Percentiles rank a stretch among this genome's conserved stretches.
Evolutionary conservation across 2,888 invertebrate genomes (phyloP).

Genomic region (Patella caerulea): DNA sequence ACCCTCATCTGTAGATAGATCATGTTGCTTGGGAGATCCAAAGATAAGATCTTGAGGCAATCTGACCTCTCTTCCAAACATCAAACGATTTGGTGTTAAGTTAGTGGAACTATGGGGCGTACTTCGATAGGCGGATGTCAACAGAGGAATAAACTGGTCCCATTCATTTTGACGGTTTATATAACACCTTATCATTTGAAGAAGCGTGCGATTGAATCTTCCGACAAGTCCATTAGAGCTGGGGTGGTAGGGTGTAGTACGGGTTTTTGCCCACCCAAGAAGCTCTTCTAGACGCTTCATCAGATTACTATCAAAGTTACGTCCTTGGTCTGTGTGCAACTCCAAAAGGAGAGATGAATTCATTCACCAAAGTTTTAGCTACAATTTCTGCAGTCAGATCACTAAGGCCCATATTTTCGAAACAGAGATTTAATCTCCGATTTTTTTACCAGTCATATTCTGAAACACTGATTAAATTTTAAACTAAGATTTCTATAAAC

Average conservation of each 20-base stretch:
- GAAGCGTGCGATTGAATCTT: constrained; percentile 32
- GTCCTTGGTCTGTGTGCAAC: constrained; percentile 13
- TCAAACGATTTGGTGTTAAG: constrained; percentile 33
- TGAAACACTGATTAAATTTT: background rate
- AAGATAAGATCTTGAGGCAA: constrained; percentile 30
- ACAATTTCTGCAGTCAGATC: constrained; percentile 31
- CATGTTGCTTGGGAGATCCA: background rate
- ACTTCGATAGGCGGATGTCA: constrained; percentile 38
- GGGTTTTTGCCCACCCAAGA: constrained; percentile 22
- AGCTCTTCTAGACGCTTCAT: constrained; percentile 15
- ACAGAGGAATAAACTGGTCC: constrained; percentile 35
- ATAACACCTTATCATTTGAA: constrained; percentile 35
- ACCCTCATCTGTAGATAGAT: too few species aligned
- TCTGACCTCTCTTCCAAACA: constrained; percentile 34
- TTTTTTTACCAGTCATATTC: background rate
- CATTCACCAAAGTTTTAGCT: constrained; percentile 24
- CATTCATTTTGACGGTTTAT: constrained; percentile 37
- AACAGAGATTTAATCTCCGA: too few species aligned
- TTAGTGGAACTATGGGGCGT: constrained; percentile 32
- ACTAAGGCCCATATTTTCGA: too few species aligned
- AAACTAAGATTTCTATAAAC: constrained; percentile 2
- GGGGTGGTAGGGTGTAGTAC: constrained; percentile 14
- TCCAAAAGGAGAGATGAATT: constrained; percentile 31
- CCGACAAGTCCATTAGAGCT: constrained; percentile 35
- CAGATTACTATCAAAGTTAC: constrained; percentile 22